Evolutionary conservation across 2,888 invertebrate species (phyloP).

Genomic region (Deroplatys truncata): DNA sequence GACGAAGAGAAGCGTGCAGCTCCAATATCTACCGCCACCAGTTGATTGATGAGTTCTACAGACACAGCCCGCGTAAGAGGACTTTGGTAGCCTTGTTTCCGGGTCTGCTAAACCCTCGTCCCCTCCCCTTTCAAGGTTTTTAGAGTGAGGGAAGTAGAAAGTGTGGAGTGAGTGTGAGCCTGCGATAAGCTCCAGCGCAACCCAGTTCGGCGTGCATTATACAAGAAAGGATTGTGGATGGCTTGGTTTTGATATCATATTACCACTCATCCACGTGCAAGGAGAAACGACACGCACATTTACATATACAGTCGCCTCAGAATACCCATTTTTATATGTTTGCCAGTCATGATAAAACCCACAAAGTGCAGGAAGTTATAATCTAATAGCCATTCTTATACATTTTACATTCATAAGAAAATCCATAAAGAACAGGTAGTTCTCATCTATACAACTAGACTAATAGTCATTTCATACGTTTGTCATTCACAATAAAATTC

Average conservation of each 20-base stretch:
- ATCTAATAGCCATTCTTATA: no score
- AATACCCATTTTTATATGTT: no score
- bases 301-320: no score
- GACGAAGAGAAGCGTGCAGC: background rate
- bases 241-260: background rate
- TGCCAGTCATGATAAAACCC: no score
- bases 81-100: background rate
- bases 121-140: background rate
- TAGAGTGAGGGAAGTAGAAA: background rate
- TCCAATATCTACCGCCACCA: background rate
- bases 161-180: background rate
- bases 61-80: background rate
- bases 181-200: background rate
- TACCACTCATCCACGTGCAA: background rate
- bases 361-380: no score
- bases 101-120: background rate
- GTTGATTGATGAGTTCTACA: conserved; percentile 5
- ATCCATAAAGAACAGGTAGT: no score
- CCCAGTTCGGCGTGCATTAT: background rate
- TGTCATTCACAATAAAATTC: no score
- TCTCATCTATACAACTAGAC: no score
- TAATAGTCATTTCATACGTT: no score
- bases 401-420: no score
- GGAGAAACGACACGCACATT: background rate
- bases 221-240: background rate